These are phyloP conservation scores for Drosophila mettleri DNA, from an alignment of 2,888 invertebrate species.

Conservation along the genomic window DNA sequence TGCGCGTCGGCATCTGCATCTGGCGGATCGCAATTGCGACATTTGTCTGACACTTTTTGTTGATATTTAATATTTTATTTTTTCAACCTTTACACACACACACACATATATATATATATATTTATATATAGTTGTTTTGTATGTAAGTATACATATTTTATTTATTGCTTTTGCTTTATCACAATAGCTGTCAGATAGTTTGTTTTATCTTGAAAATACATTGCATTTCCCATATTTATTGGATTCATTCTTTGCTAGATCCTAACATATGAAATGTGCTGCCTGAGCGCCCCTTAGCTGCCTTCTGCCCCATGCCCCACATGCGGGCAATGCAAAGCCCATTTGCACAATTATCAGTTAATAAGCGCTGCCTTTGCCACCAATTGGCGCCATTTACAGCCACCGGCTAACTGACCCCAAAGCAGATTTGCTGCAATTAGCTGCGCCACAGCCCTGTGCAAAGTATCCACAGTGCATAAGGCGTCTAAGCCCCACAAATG, in stretches of 20 bases:
- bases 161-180: constrained; percentile 49
- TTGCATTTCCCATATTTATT: constrained; percentile 45
- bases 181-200: constrained; percentile 50
- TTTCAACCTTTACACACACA: neutral
- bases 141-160: constrained; percentile 36
- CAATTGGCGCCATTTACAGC: constrained; percentile 30
- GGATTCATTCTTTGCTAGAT: constrained; percentile 1
- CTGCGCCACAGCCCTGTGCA: constrained; percentile 55
- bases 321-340: constrained; percentile 34
- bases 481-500: constrained; percentile 54
- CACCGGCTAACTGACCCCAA: constrained; percentile 67
- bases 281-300: neutral
- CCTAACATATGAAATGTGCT: neutral
- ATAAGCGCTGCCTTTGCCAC: constrained; percentile 56
- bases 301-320: too few relatives aligned
- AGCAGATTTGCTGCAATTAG: constrained; percentile 75
- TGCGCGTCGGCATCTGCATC: constrained; percentile 51
- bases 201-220: constrained; percentile 59
- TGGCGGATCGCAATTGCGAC: constrained; percentile 44
- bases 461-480: constrained; percentile 40
- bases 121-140: neutral
- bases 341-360: constrained; percentile 72
- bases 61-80: constrained; percentile 12
- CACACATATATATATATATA: neutral
- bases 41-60: constrained; percentile 62